Percentiles rank a stretch among this genome's conserved stretches.
phyloP scores from a whole-genome alignment of 2,797 vertebrate species.

The Florisuga fusca region DNA sequence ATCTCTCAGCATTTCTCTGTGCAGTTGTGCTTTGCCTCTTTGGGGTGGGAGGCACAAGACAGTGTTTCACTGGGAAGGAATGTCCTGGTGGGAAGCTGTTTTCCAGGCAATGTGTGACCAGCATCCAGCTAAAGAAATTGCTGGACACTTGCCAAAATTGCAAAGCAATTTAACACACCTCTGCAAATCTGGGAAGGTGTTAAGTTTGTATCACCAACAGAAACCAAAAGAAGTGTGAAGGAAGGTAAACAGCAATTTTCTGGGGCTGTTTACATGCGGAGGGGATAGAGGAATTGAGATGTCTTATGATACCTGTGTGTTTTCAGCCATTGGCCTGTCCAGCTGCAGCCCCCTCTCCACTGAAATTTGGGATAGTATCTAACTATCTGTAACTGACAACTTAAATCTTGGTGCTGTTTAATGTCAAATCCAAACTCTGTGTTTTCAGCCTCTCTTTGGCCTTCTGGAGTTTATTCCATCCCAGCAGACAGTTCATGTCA shows the following conservation, averaged over 20 bases:
- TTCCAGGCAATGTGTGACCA: background rate
- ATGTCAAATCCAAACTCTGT: background rate
- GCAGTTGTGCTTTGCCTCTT: background rate
- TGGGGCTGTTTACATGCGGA: background rate
- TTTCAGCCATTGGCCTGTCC: background rate
- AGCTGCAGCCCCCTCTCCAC: background rate
- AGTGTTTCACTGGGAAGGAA: background rate
- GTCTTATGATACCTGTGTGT: background rate
- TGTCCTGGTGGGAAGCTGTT: background rate
- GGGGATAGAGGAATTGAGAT: background rate
- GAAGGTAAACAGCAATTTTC: background rate
- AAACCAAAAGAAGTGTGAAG: background rate
- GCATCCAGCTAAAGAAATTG: background rate
- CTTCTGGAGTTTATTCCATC: background rate
- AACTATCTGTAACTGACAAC: background rate
- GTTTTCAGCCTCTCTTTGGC: background rate
- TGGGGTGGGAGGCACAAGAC: background rate
- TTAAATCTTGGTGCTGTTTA: background rate
- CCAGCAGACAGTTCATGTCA: background rate
- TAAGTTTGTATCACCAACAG: background rate
- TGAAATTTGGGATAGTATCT: background rate
- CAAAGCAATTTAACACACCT: background rate
- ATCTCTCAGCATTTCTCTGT: background rate
- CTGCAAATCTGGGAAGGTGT: background rate
- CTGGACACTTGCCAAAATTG: rapidly evolving